Percentiles rank a stretch among this genome's conserved stretches.
Evolutionary conservation across 2,113 vertebrate species (phyloP).

Genomic region (Peromyscus maniculatus): DNA sequence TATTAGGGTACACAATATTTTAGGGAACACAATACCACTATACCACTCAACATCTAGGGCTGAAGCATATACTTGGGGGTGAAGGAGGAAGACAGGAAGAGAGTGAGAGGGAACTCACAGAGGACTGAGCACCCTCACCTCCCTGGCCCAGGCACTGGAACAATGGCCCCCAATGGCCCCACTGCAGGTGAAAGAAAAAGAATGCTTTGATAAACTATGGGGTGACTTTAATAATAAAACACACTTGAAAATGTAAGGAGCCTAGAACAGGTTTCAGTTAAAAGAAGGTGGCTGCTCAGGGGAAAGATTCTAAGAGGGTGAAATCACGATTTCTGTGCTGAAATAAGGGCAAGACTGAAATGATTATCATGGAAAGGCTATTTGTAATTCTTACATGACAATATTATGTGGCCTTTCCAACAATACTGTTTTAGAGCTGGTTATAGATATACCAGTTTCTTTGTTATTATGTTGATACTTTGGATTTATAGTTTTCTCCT

Average conservation of each 20-base stretch:
- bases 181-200: background rate
- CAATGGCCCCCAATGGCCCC: background rate
- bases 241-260: background rate
- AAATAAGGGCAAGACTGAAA: background rate
- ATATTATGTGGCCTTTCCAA: constrained; percentile 11
- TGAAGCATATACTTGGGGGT: background rate
- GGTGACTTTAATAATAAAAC: background rate
- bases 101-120: background rate
- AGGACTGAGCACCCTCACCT: background rate
- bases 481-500: constrained; percentile 27
- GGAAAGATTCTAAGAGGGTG: constrained; percentile 31
- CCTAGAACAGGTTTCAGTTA: background rate
- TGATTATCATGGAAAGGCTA: background rate
- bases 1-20: too few relatives aligned
- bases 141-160: background rate
- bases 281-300: background rate
- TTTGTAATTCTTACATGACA: background rate
- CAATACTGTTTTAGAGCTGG: background rate
- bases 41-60: background rate
- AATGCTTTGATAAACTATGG: background rate
- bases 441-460: background rate
- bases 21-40: too few relatives aligned
- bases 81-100: background rate
- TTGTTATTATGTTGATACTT: background rate
- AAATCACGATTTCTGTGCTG: constrained; percentile 1